A percentile compares a stretch with the other conserved stretches of the same genome.
Evolutionary conservation across 2,797 vertebrate species (phyloP).

Genomic region (Pseudochaenichthys georgianus): DNA sequence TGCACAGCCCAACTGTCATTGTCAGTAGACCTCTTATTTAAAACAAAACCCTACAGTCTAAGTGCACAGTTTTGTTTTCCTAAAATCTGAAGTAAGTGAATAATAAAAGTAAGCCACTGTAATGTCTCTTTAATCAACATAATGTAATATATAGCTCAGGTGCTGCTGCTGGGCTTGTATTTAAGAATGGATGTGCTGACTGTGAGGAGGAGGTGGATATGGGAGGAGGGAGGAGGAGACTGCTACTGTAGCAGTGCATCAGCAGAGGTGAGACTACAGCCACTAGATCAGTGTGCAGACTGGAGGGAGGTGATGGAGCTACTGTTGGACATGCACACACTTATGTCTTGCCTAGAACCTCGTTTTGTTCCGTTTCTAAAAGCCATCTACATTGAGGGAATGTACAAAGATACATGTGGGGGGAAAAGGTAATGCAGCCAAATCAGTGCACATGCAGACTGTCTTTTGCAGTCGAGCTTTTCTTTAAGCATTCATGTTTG

Average conservation of each 20-base stretch:
- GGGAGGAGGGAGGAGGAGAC: constrained; percentile 34
- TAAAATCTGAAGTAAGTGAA: not conserved
- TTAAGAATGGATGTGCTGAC: constrained; percentile 79
- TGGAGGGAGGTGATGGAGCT: constrained; percentile 35
- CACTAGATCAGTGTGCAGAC: constrained; percentile 60
- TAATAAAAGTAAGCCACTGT: not conserved
- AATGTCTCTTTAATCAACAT: constrained; percentile 14
- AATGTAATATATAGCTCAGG: constrained; percentile 49
- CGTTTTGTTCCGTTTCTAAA: constrained; percentile 14
- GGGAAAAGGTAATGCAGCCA: not conserved
- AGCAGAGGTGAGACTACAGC: constrained; percentile 73
- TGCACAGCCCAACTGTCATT: not conserved
- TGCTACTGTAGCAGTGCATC: constrained; percentile 78
- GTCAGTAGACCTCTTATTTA: not conserved
- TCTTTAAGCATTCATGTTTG: constrained; percentile 14
- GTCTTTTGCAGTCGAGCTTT: constrained; percentile 20
- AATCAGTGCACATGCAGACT: constrained; percentile 33
- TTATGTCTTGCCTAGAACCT: constrained; percentile 24
- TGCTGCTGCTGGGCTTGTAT: constrained; percentile 57
- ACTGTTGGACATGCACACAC: constrained; percentile 14
- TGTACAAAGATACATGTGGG: not conserved
- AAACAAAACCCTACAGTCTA: not conserved
- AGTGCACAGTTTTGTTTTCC: not conserved
- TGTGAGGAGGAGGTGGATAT: constrained; percentile 42
- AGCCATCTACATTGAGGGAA: constrained; percentile 17